These are phyloP conservation scores for Ecliptopera silaceata DNA, from an alignment of 2,888 invertebrate genomes.

Conservation along the genomic window DNA sequence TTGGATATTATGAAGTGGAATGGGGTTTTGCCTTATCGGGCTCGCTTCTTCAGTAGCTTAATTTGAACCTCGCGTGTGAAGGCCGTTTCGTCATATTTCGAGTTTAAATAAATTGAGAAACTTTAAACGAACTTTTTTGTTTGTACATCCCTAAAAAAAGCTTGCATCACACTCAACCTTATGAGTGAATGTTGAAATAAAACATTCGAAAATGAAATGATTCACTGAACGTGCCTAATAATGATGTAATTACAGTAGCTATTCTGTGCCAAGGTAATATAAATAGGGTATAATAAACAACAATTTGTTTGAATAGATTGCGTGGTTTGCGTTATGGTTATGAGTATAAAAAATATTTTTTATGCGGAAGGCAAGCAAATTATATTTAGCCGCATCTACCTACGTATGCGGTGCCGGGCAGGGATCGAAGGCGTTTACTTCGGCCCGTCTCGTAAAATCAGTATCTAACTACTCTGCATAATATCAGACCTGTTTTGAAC, in stretches of 20 bases:
- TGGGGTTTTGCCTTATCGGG: slow-evolving; percentile 58
- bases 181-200: neutral
- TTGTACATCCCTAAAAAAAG: slow-evolving; percentile 2
- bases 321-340: slow-evolving; percentile 24
- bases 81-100: slow-evolving; percentile 48
- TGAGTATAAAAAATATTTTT: slow-evolving; percentile 41
- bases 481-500: slow-evolving; percentile 69
- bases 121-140: slow-evolving; percentile 3
- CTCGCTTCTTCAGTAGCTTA: slow-evolving; percentile 54
- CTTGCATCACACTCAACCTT: neutral
- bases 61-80: slow-evolving; percentile 46
- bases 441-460: slow-evolving; percentile 75
- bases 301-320: slow-evolving; percentile 6
- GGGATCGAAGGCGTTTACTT: slow-evolving; percentile 65
- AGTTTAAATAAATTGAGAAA: slow-evolving; percentile 36
- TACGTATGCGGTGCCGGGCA: slow-evolving; percentile 39
- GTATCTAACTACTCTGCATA: slow-evolving; percentile 70
- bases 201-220: neutral
- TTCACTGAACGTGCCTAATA: neutral
- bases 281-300: neutral
- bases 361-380: slow-evolving; percentile 52
- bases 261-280: neutral
- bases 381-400: slow-evolving; percentile 50
- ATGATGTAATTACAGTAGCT: neutral
- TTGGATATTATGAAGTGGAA: slow-evolving; percentile 46